Evolutionary conservation across 2,797 vertebrate species (phyloP).

Genomic region (Todus mexicanus): DNA sequence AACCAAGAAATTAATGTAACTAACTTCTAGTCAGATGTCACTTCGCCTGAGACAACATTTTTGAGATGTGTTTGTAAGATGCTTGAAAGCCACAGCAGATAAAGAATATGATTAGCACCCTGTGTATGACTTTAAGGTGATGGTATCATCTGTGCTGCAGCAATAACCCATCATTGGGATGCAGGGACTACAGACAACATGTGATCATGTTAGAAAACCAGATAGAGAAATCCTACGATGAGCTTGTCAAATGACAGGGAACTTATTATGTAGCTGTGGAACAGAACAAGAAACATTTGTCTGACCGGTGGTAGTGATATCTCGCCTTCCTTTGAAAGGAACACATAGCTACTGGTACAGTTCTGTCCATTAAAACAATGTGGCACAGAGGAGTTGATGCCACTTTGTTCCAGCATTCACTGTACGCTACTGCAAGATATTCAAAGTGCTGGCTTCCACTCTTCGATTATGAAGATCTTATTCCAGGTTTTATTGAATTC

Average conservation of each 20-base stretch:
- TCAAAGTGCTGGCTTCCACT: background rate
- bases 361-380: slow-evolving; percentile 51
- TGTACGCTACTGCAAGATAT: background rate
- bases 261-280: slow-evolving; percentile 35
- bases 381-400: slow-evolving; percentile 8
- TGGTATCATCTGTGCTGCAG: background rate
- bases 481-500: background rate
- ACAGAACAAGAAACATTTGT: slow-evolving; percentile 68
- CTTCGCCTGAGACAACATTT: background rate
- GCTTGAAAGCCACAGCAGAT: background rate
- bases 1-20: background rate
- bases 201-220: slow-evolving; percentile 8
- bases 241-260: background rate
- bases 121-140: background rate
- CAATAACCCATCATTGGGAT: background rate
- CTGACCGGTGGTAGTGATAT: slow-evolving; percentile 3
- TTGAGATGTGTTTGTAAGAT: background rate
- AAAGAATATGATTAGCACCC: background rate
- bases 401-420: background rate
- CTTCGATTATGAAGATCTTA: accelerated
- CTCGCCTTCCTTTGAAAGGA: slow-evolving; percentile 63
- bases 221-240: background rate
- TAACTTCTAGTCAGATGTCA: background rate
- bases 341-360: slow-evolving; percentile 56
- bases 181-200: background rate